Evolutionary conservation across 2,797 vertebrate genomes (phyloP).

Genomic region (Cephalopachus bancanus): DNA sequence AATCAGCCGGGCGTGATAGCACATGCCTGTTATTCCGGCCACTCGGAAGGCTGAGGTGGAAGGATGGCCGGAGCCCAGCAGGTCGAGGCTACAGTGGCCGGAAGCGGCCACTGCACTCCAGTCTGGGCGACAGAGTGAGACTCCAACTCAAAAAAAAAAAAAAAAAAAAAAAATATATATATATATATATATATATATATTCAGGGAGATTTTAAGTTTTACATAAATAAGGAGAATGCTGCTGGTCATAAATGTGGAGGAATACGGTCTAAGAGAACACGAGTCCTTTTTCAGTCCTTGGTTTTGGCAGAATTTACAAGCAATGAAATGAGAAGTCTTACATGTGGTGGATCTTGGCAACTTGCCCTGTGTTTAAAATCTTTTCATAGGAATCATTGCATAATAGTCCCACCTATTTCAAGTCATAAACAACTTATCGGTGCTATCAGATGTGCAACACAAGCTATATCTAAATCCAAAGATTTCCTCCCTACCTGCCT

Average conservation of each 20-base stretch:
- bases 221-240: background rate
- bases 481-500: background rate
- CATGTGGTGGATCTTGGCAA: background rate
- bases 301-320: slow-evolving; percentile 19
- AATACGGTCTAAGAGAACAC: background rate
- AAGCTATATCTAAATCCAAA: slow-evolving; percentile 16
- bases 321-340: background rate
- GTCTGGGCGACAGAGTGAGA: too few species aligned
- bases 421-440: background rate
- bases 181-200: too few species aligned
- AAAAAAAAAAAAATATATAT: too few species aligned
- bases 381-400: background rate
- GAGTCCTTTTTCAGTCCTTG: background rate
- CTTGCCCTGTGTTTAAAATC: background rate
- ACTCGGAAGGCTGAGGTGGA: too few species aligned
- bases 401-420: background rate
- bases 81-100: too few species aligned
- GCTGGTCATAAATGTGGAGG: background rate
- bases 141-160: too few species aligned
- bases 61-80: too few species aligned
- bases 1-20: too few species aligned
- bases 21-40: too few species aligned
- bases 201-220: background rate
- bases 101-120: too few species aligned
- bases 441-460: background rate